Evolutionary conservation across 2,797 vertebrate genomes (phyloP).

Genomic region (Onychomys leucogaster): DNA sequence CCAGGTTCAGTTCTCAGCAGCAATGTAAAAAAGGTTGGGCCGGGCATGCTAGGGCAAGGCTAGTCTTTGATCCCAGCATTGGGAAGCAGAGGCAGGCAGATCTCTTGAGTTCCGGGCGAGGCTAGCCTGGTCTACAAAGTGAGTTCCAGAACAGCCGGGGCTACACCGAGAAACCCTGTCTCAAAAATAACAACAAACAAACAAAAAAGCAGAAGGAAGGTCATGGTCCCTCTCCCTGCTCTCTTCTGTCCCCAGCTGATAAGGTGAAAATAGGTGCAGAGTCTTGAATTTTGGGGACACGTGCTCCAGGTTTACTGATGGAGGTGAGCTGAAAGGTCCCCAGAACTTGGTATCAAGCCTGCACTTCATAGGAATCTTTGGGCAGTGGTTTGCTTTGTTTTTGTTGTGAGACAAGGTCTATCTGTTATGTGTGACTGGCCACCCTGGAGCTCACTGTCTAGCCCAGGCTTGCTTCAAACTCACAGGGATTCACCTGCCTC

Average conservation of each 20-base stretch:
- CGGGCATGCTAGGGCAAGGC: fast-evolving
- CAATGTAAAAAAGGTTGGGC: background rate
- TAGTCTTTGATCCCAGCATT: background rate
- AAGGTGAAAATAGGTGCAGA: background rate
- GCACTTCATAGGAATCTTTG: background rate
- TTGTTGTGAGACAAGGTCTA: background rate
- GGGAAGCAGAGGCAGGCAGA: background rate
- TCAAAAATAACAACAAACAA: background rate
- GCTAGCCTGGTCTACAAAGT: background rate
- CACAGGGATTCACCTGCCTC: background rate
- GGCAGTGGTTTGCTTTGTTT: background rate
- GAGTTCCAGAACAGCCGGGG: no score
- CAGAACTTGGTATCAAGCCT: background rate
- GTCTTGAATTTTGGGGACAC: background rate
- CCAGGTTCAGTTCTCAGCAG: background rate
- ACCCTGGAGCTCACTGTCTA: background rate
- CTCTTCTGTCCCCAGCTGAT: no score
- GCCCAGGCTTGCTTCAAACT: background rate
- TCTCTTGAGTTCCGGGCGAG: background rate
- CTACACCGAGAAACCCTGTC: background rate
- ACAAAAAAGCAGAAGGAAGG: background rate
- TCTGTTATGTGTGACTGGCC: background rate
- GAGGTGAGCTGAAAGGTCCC: background rate
- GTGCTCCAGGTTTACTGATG: background rate
- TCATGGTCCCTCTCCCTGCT: background rate